Conservation (phyloP, 2,888 invertebrate genomes). For the Marronus borbonicus region DNA sequence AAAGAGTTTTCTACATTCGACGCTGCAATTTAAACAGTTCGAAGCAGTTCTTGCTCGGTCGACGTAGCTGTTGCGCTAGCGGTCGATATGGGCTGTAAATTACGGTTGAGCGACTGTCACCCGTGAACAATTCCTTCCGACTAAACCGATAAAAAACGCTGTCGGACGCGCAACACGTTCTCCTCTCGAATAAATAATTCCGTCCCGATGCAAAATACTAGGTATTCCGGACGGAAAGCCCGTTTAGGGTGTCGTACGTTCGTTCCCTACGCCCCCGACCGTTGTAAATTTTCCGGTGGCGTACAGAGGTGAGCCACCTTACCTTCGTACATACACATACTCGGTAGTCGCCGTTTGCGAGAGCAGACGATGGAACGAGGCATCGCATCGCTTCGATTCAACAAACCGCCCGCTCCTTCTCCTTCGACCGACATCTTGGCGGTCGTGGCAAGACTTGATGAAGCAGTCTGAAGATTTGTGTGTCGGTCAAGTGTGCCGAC, state of each 20-base stretch:
- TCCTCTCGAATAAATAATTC: constrained; percentile 51
- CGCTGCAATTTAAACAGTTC: background rate
- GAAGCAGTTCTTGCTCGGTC: background rate
- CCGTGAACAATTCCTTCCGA: constrained; percentile 44
- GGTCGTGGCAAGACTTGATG: constrained; percentile 54
- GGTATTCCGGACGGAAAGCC: constrained; percentile 39
- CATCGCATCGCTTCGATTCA: constrained; percentile 24
- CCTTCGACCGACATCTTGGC: constrained; percentile 40
- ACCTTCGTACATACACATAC: too few species aligned
- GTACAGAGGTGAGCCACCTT: background rate
- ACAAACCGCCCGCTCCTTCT: constrained; percentile 5
- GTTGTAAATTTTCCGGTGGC: constrained; percentile 41
- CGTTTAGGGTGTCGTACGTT: constrained; percentile 46
- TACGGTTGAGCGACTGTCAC: constrained; percentile 35
- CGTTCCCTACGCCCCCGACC: constrained; percentile 26
- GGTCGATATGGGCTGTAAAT: constrained; percentile 14
- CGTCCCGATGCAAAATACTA: constrained; percentile 50
- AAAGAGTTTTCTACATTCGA: background rate
- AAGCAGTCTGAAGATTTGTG: constrained; percentile 68
- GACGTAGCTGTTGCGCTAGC: background rate
- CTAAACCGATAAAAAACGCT: constrained; percentile 43
- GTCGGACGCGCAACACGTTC: constrained; percentile 42
- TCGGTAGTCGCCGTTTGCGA: constrained; percentile 25
- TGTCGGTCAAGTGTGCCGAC: constrained; percentile 69
- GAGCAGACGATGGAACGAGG: constrained; percentile 16